Percentiles rank a stretch among this genome's conserved stretches.
Evolutionary conservation across 2,113 vertebrate genomes (phyloP).

Genomic region (Daubentonia madagascariensis): DNA sequence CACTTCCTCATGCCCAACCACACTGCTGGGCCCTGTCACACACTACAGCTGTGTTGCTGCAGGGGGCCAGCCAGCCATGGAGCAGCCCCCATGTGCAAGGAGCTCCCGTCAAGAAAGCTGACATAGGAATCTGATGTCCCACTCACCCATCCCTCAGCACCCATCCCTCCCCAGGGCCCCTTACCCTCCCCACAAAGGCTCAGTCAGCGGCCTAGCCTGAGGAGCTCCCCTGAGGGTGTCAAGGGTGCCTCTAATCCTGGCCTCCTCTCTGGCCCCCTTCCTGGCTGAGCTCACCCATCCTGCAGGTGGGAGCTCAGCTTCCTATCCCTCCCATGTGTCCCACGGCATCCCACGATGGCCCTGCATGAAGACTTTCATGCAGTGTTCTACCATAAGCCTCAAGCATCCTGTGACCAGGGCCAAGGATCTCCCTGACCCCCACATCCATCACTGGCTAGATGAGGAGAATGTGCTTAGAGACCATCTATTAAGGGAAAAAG

Average conservation of each 20-base stretch:
- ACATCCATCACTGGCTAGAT: background rate
- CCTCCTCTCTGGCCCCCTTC: background rate
- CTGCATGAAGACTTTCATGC: background rate
- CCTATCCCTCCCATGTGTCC: rapidly evolving
- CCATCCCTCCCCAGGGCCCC: background rate
- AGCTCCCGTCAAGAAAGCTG: background rate
- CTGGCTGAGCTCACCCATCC: background rate
- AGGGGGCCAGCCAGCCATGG: background rate
- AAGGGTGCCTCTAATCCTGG: no score
- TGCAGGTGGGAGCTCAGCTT: background rate
- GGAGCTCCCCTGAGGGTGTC: background rate
- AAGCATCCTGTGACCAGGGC: background rate
- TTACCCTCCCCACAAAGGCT: background rate
- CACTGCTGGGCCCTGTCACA: background rate
- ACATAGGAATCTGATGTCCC: background rate
- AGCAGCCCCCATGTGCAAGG: background rate
- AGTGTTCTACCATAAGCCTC: background rate
- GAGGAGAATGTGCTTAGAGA: background rate
- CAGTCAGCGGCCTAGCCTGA: background rate
- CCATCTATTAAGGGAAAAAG: background rate
- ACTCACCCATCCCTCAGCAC: background rate
- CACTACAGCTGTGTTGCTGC: rapidly evolving
- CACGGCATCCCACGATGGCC: background rate
- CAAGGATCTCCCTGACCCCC: background rate
- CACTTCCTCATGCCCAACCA: background rate